Conservation (phyloP, 2,113 vertebrate genomes). For the Mesitornis unicolor region DNA sequence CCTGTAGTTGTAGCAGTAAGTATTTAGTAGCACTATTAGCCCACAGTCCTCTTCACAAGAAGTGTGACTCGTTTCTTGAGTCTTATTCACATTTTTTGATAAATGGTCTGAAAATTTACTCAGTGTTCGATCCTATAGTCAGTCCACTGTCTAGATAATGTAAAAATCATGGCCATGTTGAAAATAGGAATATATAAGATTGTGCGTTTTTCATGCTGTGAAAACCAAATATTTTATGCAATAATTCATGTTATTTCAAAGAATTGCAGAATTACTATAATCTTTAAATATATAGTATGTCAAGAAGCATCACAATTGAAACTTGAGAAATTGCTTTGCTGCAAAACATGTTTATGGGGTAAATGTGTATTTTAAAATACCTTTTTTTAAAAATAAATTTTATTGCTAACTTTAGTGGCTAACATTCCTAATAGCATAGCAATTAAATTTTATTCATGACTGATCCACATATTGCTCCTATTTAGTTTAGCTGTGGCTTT, state of each 20-base stretch:
- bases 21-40: neutral
- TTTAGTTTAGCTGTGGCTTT: neutral
- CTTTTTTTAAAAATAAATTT: neutral
- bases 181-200: neutral
- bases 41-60: neutral
- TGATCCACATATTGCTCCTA: neutral
- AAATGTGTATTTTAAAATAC: neutral
- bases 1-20: neutral
- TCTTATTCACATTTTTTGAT: neutral
- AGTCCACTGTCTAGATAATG: neutral
- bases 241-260: neutral
- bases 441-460: constrained; percentile 8
- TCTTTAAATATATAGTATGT: neutral
- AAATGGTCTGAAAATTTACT: neutral
- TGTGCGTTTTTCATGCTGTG: neutral
- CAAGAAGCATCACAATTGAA: neutral
- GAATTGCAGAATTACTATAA: neutral
- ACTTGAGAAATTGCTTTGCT: neutral
- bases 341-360: neutral
- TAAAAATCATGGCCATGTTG: neutral
- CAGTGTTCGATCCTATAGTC: neutral
- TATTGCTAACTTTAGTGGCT: neutral
- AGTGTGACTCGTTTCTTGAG: neutral
- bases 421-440: neutral
- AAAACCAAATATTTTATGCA: neutral